Evolutionary conservation across 1,140 invertebrate genomes (phyloP).

Genomic region (Temnothorax curvispinosus): DNA sequence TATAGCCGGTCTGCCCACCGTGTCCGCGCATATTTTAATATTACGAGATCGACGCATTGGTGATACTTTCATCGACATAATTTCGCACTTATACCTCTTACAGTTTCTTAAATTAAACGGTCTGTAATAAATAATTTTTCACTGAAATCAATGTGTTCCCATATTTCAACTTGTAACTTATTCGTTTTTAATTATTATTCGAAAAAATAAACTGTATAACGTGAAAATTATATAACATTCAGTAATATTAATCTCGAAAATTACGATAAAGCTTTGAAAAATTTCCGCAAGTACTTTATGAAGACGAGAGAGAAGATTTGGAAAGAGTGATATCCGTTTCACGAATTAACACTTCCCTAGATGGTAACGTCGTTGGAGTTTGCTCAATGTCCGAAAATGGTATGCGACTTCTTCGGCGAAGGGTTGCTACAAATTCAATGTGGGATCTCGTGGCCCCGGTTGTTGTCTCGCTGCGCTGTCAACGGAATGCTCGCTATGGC

Average conservation of each 20-base stretch:
- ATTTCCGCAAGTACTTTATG: not conserved
- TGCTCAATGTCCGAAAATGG: slow-evolving; percentile 69
- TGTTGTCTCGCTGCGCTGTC: slow-evolving; percentile 20
- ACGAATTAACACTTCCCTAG: slow-evolving; percentile 61
- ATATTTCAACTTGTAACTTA: not conserved
- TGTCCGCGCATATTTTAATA: slow-evolving; percentile 44
- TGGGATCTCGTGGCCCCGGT: slow-evolving; percentile 11
- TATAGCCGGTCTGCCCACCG: slow-evolving; percentile 37
- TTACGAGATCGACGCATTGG: slow-evolving; percentile 34
- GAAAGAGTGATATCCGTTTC: slow-evolving; percentile 62
- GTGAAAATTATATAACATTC: not conserved
- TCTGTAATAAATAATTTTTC: not conserved
- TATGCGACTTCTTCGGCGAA: slow-evolving; percentile 61
- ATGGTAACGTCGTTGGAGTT: slow-evolving; percentile 66
- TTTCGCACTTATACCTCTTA: not conserved
- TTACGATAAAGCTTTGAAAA: not conserved
- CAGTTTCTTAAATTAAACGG: not conserved
- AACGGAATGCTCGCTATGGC: slow-evolving; percentile 71
- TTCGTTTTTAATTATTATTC: not conserved
- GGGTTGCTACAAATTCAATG: slow-evolving; percentile 68
- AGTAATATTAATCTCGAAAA: not conserved
- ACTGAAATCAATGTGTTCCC: not conserved
- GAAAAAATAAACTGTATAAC: not conserved
- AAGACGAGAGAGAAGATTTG: slow-evolving; percentile 55
- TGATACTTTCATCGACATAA: not conserved